phyloP scores from a whole-genome alignment of 2,113 vertebrate genomes.

The Lepisosteus osseus region DNA sequence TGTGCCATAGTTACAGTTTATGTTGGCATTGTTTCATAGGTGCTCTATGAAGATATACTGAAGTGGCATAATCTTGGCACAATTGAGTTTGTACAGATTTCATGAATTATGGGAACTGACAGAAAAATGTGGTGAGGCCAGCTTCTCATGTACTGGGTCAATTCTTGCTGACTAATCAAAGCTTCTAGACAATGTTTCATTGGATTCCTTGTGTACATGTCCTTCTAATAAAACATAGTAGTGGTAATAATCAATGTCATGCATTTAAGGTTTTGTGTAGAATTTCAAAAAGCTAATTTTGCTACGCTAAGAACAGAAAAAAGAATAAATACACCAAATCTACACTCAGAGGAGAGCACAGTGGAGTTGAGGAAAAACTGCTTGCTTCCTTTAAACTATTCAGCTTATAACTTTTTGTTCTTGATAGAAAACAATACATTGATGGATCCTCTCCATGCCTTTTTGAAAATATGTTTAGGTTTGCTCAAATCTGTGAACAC shows the following conservation, averaged over 20 bases:
- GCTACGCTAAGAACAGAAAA: too few species aligned
- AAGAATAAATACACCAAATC: too few species aligned
- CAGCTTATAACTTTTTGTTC: too few species aligned
- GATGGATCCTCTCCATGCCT: too few species aligned
- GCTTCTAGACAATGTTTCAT: slow-evolving; percentile 21
- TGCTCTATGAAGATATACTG: slow-evolving; percentile 24
- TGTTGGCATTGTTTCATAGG: slow-evolving; percentile 25
- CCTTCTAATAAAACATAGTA: background rate
- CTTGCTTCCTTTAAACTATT: too few species aligned
- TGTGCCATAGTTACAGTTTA: slow-evolving; percentile 27
- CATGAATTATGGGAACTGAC: slow-evolving; percentile 14
- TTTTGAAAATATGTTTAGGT: too few species aligned
- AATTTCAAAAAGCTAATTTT: too few species aligned
- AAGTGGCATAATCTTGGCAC: slow-evolving; percentile 17
- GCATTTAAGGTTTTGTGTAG: background rate
- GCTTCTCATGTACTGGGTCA: slow-evolving; percentile 8
- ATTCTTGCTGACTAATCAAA: slow-evolving; percentile 19
- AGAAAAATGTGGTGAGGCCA: slow-evolving; percentile 1
- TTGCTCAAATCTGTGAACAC: too few species aligned
- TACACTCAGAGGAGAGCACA: too few species aligned
- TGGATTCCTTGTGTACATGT: slow-evolving; percentile 6
- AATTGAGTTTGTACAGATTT: slow-evolving; percentile 17
- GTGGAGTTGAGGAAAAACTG: too few species aligned
- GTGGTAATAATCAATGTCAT: background rate
- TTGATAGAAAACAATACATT: too few species aligned